phyloP scores from a whole-genome alignment of 2,888 invertebrate genomes.

The Acheta domesticus region DNA sequence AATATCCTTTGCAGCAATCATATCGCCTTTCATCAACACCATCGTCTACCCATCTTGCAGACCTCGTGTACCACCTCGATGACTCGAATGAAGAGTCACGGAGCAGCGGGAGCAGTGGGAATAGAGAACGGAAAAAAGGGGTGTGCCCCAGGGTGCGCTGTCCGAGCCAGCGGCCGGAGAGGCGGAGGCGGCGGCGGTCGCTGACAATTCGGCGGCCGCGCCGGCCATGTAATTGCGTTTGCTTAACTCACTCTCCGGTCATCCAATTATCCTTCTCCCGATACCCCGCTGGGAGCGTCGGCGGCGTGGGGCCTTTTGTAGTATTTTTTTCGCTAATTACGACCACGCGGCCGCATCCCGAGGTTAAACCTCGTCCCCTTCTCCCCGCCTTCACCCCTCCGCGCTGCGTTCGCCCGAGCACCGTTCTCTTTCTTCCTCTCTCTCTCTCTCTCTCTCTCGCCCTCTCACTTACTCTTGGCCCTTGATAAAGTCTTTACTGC shows the following conservation, averaged over 20 bases:
- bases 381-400: neutral
- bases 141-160: too few species aligned
- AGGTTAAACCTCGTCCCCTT: neutral
- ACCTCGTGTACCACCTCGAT: too few species aligned
- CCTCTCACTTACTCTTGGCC: neutral
- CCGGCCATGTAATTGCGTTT: conserved; percentile 1
- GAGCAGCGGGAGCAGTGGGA: too few species aligned
- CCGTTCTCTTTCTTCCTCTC: too few species aligned
- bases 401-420: neutral
- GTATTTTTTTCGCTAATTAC: conserved; percentile 18
- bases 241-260: neutral
- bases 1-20: too few species aligned
- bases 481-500: conserved; percentile 18
- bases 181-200: neutral
- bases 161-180: neutral
- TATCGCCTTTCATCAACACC: too few species aligned
- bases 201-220: conserved; percentile 4
- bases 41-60: too few species aligned
- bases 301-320: neutral
- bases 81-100: too few species aligned
- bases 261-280: conserved; percentile 18
- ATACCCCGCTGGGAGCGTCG: neutral
- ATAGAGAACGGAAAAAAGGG: too few species aligned
- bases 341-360: neutral
- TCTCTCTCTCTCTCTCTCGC: too few species aligned